Evolutionary conservation across 2,888 invertebrate genomes (phyloP).

Genomic region (Eilema griseolum): DNA sequence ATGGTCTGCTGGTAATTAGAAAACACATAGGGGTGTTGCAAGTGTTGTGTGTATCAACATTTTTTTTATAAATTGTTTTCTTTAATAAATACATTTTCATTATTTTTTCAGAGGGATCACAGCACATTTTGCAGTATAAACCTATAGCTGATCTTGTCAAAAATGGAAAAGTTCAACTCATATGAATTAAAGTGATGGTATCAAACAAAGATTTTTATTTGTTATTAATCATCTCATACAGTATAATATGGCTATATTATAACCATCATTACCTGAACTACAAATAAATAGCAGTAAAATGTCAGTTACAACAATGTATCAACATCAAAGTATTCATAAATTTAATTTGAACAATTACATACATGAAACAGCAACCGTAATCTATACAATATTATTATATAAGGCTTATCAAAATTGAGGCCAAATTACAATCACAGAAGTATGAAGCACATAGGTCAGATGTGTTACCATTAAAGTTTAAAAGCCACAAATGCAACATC

Average conservation of each 20-base stretch:
- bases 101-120: conserved; percentile 88
- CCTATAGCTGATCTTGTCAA: conserved; percentile 91
- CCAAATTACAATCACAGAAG: conserved; percentile 21
- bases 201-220: conserved; percentile 5
- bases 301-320: not conserved
- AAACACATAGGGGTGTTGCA: not conserved
- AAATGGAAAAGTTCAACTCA: conserved; percentile 91
- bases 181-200: conserved; percentile 56
- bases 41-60: too few species aligned
- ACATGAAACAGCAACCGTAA: conserved; percentile 17
- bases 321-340: conserved; percentile 11
- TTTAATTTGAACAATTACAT: conserved; percentile 25
- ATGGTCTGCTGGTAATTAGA: too few species aligned
- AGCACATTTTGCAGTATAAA: conserved; percentile 93
- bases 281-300: not conserved
- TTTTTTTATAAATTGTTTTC: too few species aligned
- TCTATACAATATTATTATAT: conserved; percentile 15
- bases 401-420: conserved; percentile 23
- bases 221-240: not conserved
- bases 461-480: not conserved
- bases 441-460: conserved; percentile 15
- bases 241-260: not conserved
- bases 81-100: not conserved
- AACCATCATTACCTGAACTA: not conserved
- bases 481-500: conserved; percentile 5